Percentiles rank a stretch among this genome's conserved stretches.
Evolutionary conservation across 2,888 invertebrate genomes (phyloP).

Genomic region (Spodoptera littoralis): DNA sequence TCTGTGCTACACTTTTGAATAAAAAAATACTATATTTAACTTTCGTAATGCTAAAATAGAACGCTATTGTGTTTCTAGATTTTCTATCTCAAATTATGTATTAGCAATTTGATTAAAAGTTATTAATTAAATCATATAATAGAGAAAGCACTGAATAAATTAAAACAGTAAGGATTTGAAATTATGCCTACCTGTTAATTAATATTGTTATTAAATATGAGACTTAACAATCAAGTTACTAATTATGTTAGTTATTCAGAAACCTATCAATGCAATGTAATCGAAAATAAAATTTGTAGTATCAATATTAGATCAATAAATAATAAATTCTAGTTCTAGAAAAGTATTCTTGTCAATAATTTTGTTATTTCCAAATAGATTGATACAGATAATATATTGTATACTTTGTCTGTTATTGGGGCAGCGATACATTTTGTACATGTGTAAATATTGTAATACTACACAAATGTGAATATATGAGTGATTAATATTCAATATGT

Average conservation of each 20-base stretch:
- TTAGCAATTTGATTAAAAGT: conserved; percentile 1
- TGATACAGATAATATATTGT: conserved; percentile 30
- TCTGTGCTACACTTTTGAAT: conserved; percentile 8
- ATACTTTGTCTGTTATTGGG: conserved; percentile 51
- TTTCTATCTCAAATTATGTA: conserved; percentile 15
- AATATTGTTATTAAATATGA: not conserved
- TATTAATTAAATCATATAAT: conserved; percentile 44
- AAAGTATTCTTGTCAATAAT: conserved; percentile 33
- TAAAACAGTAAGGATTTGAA: conserved; percentile 40
- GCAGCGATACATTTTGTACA: conserved; percentile 72
- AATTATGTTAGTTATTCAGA: conserved; percentile 1
- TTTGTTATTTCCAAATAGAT: conserved; percentile 39
- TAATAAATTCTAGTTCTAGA: conserved; percentile 17
- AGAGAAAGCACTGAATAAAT: conserved; percentile 42
- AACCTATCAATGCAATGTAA: not conserved
- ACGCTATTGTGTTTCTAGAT: conserved; percentile 8
- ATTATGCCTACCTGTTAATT: conserved; percentile 1
- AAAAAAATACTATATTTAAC: not conserved
- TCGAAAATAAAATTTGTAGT: conserved; percentile 3
- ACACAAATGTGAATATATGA: conserved; percentile 84
- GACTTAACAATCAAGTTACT: conserved; percentile 23
- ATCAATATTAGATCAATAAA: conserved; percentile 11
- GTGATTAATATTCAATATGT: conserved; percentile 75
- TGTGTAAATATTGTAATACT: conserved; percentile 79
- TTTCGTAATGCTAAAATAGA: not conserved